phyloP scores from a whole-genome alignment of 2,888 invertebrate genomes.

The Baccha elongata region DNA sequence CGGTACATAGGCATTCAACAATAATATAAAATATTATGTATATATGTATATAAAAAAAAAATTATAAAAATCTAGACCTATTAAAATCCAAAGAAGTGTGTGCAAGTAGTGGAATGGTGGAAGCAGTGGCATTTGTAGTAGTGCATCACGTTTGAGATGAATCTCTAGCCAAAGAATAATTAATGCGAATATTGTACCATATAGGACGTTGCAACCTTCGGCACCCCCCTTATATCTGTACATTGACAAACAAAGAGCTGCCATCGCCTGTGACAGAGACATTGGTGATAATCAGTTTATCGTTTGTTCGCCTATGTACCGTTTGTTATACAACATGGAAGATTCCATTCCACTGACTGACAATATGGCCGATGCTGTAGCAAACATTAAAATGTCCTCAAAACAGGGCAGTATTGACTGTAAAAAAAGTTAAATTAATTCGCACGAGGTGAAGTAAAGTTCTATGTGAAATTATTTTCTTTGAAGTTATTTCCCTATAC shows the following conservation, averaged over 20 bases:
- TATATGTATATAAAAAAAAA: conserved; percentile 27
- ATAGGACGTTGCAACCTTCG: neutral
- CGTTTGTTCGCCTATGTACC: conserved; percentile 57
- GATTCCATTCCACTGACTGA: conserved; percentile 42
- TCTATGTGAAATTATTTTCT: too few relatives aligned
- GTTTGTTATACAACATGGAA: conserved; percentile 65
- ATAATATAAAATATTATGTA: conserved; percentile 16
- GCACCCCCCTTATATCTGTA: conserved; percentile 1
- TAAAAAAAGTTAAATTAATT: too few relatives aligned
- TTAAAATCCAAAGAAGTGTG: conserved; percentile 44
- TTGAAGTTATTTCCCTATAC: too few relatives aligned
- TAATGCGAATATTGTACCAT: conserved; percentile 58
- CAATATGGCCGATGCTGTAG: conserved; percentile 12
- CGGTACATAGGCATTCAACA: too few relatives aligned
- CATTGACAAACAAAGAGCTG: conserved; percentile 35
- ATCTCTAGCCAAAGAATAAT: conserved; percentile 61
- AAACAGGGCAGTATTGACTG: neutral
- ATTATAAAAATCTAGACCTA: conserved; percentile 39
- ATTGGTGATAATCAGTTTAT: conserved; percentile 72
- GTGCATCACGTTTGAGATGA: conserved; percentile 54
- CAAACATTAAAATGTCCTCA: conserved; percentile 31
- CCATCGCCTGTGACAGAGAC: conserved; percentile 58
- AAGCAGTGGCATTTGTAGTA: conserved; percentile 25
- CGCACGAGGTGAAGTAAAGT: too few relatives aligned
- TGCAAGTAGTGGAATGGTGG: conserved; percentile 28